phyloP scores from a whole-genome alignment of 2,113 vertebrate genomes.

The human region DNA sequence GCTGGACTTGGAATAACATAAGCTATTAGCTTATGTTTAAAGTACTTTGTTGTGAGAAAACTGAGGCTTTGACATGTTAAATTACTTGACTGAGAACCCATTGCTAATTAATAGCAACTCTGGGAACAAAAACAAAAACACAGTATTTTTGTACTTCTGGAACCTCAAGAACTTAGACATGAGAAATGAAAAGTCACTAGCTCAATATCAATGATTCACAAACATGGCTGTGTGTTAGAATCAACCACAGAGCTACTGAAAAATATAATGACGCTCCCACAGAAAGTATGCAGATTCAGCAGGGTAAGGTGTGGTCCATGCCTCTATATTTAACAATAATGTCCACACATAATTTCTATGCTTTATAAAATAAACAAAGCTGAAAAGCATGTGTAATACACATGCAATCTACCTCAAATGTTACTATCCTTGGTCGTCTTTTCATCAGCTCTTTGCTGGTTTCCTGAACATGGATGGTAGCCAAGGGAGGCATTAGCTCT shows the following conservation, averaged over 20 bases:
- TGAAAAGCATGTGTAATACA: not conserved
- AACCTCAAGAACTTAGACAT: not conserved
- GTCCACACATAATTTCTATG: not conserved
- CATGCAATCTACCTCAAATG: not conserved
- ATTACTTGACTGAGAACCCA: not conserved
- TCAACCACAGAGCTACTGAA: not conserved
- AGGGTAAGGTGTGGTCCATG: not conserved
- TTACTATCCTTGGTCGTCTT: not conserved
- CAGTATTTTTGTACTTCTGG: not conserved
- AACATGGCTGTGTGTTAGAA: not conserved
- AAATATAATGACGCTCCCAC: not conserved
- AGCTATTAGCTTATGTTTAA: not conserved
- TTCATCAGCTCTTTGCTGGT: not conserved
- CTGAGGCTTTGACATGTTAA: not conserved
- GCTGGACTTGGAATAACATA: not conserved
- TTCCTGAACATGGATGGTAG: not conserved
- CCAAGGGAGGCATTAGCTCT: not conserved
- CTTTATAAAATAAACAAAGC: slow-evolving; percentile 30
- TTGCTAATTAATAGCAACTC: slow-evolving; percentile 30
- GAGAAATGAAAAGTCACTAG: not conserved
- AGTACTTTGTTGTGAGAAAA: not conserved
- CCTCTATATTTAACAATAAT: not conserved
- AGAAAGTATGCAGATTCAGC: not conserved
- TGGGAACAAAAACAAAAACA: not conserved
- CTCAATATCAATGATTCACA: not conserved